These are phyloP conservation scores for Trichogramma pretiosum DNA, from an alignment of 1,140 invertebrate genomes.

Conservation along the genomic window DNA sequence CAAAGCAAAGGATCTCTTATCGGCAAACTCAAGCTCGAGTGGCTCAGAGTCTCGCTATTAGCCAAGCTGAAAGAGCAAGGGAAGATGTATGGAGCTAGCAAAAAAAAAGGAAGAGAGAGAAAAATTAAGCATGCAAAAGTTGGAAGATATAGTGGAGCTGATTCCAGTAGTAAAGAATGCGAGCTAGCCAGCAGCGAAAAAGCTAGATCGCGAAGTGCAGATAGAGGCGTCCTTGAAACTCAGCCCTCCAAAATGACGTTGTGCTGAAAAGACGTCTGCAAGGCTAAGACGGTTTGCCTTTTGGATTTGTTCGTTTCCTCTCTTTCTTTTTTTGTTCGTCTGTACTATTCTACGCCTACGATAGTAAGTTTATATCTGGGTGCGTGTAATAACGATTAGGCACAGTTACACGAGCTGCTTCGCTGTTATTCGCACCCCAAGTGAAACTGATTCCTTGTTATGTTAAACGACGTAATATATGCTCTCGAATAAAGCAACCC, in stretches of 20 bases:
- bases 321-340: background rate
- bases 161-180: slow-evolving; percentile 3
- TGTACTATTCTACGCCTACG: too few species aligned
- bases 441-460: slow-evolving; percentile 5
- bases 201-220: background rate
- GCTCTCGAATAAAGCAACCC: background rate
- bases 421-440: background rate
- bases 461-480: slow-evolving; percentile 12
- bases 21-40: slow-evolving; percentile 2
- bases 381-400: too few species aligned
- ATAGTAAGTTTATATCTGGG: too few species aligned
- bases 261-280: too few species aligned
- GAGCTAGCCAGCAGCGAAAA: background rate
- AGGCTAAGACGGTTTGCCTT: background rate
- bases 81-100: too few species aligned
- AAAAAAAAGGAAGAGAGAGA: background rate
- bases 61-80: background rate
- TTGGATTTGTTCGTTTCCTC: slow-evolving; percentile 1
- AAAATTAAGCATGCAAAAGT: too few species aligned
- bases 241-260: too few species aligned
- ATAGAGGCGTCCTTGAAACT: too few species aligned
- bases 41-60: too few species aligned
- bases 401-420: background rate
- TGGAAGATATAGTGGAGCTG: too few species aligned
- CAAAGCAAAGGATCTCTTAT: background rate